phyloP scores from a whole-genome alignment of 2,888 invertebrate species.

The Tridacna crocea region DNA sequence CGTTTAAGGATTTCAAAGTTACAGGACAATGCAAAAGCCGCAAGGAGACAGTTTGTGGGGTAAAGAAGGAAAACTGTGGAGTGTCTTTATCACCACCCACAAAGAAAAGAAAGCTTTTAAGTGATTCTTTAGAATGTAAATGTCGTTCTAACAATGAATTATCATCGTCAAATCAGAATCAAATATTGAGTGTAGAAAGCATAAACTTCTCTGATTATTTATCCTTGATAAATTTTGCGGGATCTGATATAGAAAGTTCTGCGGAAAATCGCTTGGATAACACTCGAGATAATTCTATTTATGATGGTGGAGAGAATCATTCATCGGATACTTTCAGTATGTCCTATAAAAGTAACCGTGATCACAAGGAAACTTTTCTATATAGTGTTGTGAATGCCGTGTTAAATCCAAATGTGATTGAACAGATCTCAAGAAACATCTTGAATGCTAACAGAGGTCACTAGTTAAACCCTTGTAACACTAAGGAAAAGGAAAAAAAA shows the following conservation, averaged over 20 bases:
- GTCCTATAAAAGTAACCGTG: neutral
- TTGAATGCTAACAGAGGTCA: neutral
- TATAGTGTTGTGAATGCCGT: slow-evolving; percentile 39
- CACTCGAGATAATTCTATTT: neutral
- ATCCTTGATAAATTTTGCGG: neutral
- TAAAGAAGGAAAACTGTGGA: neutral
- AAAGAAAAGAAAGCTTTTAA: slow-evolving; percentile 7
- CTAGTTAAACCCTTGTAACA: no score
- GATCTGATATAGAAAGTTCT: neutral
- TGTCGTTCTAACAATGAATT: neutral
- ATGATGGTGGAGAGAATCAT: neutral
- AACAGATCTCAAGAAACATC: slow-evolving; percentile 24
- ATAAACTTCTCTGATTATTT: neutral
- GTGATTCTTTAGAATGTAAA: neutral
- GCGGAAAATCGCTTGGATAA: neutral
- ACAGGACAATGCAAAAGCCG: neutral
- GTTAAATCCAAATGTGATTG: slow-evolving; percentile 43
- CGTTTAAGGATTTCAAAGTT: slow-evolving; percentile 10
- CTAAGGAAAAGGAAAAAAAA: neutral
- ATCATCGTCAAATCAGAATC: neutral
- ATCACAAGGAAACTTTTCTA: neutral
- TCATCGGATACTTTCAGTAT: neutral
- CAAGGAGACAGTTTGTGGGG: neutral
- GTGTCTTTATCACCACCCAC: neutral
- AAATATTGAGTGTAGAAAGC: neutral